Conservation (phyloP, 2,797 vertebrate species). For the Numenius phaeopus region DNA sequence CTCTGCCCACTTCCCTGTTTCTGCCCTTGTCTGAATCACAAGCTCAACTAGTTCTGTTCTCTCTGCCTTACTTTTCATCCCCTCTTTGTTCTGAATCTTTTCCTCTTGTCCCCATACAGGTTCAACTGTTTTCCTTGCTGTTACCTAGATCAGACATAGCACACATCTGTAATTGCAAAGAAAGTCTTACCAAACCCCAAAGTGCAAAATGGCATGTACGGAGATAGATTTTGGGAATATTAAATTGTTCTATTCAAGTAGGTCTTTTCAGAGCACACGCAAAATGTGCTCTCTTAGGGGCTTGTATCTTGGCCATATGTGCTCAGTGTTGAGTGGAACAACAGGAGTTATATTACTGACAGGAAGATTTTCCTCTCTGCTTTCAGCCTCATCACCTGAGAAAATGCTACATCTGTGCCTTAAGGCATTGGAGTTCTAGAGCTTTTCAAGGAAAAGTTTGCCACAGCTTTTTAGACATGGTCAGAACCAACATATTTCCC, state of each 20-base stretch:
- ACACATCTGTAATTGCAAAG: background rate
- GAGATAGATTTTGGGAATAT: background rate
- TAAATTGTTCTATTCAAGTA: background rate
- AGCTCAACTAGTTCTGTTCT: background rate
- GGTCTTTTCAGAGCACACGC: background rate
- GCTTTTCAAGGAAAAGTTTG: constrained; percentile 29
- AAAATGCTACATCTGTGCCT: background rate
- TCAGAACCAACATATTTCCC: constrained; percentile 50
- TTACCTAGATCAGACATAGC: background rate
- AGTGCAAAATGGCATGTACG: background rate
- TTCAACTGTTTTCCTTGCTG: background rate
- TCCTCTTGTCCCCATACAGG: background rate
- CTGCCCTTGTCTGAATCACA: background rate
- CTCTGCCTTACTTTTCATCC: background rate
- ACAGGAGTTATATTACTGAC: background rate
- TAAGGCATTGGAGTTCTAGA: background rate
- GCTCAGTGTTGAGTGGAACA: background rate
- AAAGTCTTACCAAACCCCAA: background rate
- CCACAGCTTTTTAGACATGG: constrained; percentile 37
- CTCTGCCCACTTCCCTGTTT: background rate
- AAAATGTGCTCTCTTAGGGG: background rate
- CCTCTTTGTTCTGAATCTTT: background rate
- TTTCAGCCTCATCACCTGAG: background rate
- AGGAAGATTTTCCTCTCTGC: background rate
- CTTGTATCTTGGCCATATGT: background rate